Percentiles rank a stretch among this genome's conserved stretches.
Evolutionary conservation across 2,888 invertebrate genomes (phyloP).

Genomic region (Pegoplata infirma): DNA sequence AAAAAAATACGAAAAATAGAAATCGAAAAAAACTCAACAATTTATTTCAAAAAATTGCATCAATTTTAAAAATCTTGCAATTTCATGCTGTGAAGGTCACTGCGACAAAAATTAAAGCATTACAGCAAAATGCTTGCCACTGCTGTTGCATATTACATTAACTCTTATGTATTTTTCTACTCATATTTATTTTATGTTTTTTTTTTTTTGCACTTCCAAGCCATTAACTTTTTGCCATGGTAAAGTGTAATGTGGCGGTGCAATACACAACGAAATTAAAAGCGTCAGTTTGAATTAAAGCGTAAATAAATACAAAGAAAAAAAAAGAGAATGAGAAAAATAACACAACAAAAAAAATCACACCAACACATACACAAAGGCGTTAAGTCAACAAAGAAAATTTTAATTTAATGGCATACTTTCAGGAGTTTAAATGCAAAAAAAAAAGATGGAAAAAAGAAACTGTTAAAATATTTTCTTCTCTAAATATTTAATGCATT

Average conservation of each 20-base stretch:
- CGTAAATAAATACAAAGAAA: constrained; percentile 5
- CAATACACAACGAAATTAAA: constrained; percentile 11
- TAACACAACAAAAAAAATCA: background rate
- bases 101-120: constrained; percentile 49
- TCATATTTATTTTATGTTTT: background rate
- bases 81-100: constrained; percentile 55
- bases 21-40: background rate
- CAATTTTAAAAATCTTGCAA: too few relatives aligned
- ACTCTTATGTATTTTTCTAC: background rate
- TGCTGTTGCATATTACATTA: constrained; percentile 17
- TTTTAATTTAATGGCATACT: constrained; percentile 21
- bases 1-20: background rate
- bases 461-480: constrained; percentile 15
- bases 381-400: constrained; percentile 26
- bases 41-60: too few relatives aligned
- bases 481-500: constrained; percentile 35
- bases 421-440: constrained; percentile 26
- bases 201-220: constrained; percentile 49
- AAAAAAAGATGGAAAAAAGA: constrained; percentile 8
- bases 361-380: background rate
- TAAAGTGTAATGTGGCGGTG: constrained; percentile 35
- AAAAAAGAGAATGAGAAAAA: background rate
- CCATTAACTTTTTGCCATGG: constrained; percentile 55
- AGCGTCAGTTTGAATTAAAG: constrained; percentile 10
- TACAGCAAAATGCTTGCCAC: too few relatives aligned